These are phyloP conservation scores for Cyaniris semiargus DNA, from an alignment of 2,888 invertebrate genomes.

Conservation along the genomic window DNA sequence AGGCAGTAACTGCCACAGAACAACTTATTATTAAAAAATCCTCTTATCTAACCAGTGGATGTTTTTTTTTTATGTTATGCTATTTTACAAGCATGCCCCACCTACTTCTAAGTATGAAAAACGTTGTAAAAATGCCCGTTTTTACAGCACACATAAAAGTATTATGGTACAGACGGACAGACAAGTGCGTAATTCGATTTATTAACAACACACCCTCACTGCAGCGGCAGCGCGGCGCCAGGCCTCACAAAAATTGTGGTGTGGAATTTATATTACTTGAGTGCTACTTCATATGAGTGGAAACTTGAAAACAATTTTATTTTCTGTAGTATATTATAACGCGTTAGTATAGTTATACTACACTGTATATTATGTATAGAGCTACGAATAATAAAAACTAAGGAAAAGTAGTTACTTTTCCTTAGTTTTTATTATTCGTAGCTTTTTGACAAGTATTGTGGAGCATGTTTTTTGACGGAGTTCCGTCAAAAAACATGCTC, in stretches of 20 bases:
- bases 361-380: too few species aligned
- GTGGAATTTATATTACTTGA: slow-evolving; percentile 3
- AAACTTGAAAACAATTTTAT: not conserved
- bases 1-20: too few species aligned
- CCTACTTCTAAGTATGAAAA: not conserved
- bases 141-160: slow-evolving; percentile 15
- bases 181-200: slow-evolving; percentile 17
- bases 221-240: slow-evolving; percentile 14
- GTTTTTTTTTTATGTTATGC: too few species aligned
- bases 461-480: too few species aligned
- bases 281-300: not conserved
- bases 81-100: not conserved
- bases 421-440: too few species aligned
- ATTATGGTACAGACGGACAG: slow-evolving; percentile 14
- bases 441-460: too few species aligned
- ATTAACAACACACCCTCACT: slow-evolving; percentile 5
- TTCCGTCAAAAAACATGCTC: too few species aligned
- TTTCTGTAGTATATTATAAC: not conserved
- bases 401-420: too few species aligned
- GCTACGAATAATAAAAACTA: too few species aligned
- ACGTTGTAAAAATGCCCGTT: slow-evolving; percentile 11
- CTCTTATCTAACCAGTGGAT: not conserved
- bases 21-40: not conserved
- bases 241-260: slow-evolving; percentile 12
- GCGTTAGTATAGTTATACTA: too few species aligned